A percentile compares a stretch with the other conserved stretches of the same genome.
phyloP scores from a whole-genome alignment of 2,113 vertebrate species.

The Seriola dumerili region DNA sequence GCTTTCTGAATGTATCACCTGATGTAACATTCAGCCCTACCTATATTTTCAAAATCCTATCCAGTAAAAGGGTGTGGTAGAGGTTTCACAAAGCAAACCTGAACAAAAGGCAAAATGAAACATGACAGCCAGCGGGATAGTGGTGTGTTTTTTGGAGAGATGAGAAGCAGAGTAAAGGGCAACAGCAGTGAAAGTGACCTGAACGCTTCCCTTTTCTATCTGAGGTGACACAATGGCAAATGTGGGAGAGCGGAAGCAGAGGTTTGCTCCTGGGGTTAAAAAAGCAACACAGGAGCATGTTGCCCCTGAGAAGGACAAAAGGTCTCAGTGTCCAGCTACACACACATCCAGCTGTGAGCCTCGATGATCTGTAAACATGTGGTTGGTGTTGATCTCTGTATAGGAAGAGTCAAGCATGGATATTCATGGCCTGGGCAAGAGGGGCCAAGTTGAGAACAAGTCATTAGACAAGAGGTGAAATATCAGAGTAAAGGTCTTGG shows the following conservation, averaged over 20 bases:
- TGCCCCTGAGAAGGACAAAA: constrained; percentile 20
- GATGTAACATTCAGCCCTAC: constrained; percentile 55
- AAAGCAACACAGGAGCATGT: constrained; percentile 46
- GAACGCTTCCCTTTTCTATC: constrained; percentile 24
- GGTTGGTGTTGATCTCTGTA: constrained; percentile 9
- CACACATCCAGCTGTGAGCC: constrained; percentile 13
- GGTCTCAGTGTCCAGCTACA: constrained; percentile 3
- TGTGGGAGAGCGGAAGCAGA: constrained; percentile 50
- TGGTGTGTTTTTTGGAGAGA: constrained; percentile 1
- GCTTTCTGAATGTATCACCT: constrained; percentile 41
- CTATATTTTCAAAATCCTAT: constrained; percentile 45
- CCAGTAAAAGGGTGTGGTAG: constrained; percentile 30
- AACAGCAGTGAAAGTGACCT: constrained; percentile 39
- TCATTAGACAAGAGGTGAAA: constrained; percentile 12
- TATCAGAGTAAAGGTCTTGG: not conserved
- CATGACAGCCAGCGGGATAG: constrained; percentile 10
- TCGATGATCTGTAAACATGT: constrained; percentile 37
- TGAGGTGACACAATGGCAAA: constrained; percentile 54
- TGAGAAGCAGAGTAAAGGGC: constrained; percentile 1
- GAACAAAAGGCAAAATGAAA: constrained; percentile 16
- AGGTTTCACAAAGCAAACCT: constrained; percentile 23
- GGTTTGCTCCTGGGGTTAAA: constrained; percentile 41
- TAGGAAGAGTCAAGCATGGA: constrained; percentile 15
- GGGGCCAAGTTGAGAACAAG: constrained; percentile 27
- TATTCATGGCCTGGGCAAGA: not conserved